Percentiles rank a stretch among this genome's conserved stretches.
phyloP scores from a whole-genome alignment of 2,888 invertebrate genomes.

The Acleris emargana region DNA sequence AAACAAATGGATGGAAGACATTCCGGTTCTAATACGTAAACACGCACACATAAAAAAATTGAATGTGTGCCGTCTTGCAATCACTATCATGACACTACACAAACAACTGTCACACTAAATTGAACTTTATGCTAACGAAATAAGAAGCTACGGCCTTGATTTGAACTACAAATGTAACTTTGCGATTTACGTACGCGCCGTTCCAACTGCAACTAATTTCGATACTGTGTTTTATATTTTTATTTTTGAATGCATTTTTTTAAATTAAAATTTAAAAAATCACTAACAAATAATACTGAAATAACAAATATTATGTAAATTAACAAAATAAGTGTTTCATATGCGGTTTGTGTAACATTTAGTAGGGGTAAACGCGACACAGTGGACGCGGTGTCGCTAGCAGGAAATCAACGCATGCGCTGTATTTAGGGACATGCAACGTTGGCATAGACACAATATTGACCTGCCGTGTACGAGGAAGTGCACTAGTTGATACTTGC shows the following conservation, averaged over 20 bases:
- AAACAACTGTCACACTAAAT: slow-evolving; percentile 34
- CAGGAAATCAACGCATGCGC: slow-evolving; percentile 26
- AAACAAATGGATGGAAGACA: slow-evolving; percentile 49
- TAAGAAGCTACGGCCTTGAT: neutral
- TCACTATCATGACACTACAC: neutral
- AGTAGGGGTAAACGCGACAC: neutral
- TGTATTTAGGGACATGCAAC: slow-evolving; percentile 46
- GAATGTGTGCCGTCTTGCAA: slow-evolving; percentile 34
- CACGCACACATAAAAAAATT: slow-evolving; percentile 39
- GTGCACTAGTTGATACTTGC: slow-evolving; percentile 45
- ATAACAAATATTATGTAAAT: neutral
- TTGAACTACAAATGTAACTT: neutral
- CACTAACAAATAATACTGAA: neutral
- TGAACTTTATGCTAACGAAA: neutral
- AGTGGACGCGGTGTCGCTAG: slow-evolving; percentile 19
- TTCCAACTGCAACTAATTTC: slow-evolving; percentile 9
- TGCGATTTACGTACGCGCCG: slow-evolving; percentile 17
- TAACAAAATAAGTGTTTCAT: neutral
- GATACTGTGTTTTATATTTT: slow-evolving; percentile 20
- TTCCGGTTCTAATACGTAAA: slow-evolving; percentile 51
- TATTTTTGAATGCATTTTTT: slow-evolving; percentile 1
- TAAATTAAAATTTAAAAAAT: neutral
- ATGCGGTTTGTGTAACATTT: neutral
- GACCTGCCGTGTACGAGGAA: slow-evolving; percentile 46
- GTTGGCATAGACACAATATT: slow-evolving; percentile 56